Evolutionary conservation across 1,140 invertebrate species (phyloP).

Genomic region (Caerostris extrusa): DNA sequence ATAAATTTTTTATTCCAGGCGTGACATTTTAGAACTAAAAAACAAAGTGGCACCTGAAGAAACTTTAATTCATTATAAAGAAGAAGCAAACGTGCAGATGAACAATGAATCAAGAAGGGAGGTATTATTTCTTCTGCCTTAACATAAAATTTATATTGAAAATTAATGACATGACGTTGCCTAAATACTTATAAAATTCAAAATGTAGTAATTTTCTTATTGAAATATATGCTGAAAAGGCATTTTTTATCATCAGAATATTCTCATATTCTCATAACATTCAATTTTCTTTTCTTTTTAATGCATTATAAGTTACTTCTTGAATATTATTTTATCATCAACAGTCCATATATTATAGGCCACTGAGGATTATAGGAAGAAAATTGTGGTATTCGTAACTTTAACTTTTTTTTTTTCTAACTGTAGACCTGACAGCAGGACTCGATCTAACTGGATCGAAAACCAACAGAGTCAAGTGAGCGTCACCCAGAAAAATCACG

Average conservation of each 20-base stretch:
- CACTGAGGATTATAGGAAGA: no score
- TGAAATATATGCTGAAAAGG: no score
- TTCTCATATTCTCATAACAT: no score
- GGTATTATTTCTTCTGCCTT: not conserved
- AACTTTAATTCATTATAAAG: conserved; percentile 72
- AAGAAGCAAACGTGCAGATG: conserved; percentile 36
- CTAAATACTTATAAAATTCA: no score
- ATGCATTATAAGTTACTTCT: no score
- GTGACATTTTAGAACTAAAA: conserved; percentile 71
- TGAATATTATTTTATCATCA: no score
- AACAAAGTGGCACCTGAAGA: conserved; percentile 75
- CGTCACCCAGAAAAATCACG: conserved; percentile 5
- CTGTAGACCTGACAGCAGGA: conserved; percentile 49
- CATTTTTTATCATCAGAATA: no score
- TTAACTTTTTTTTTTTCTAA: not conserved
- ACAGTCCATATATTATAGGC: no score
- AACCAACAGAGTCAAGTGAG: not conserved
- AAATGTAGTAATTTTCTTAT: no score
- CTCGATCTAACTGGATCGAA: conserved; percentile 51
- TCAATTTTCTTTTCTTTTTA: no score
- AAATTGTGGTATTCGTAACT: no score
- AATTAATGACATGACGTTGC: no score
- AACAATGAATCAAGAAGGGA: conserved; percentile 56
- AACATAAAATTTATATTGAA: not conserved
- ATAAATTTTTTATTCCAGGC: conserved; percentile 35